Conservation (phyloP, 2,797 vertebrate species). For the Natrix natrix region DNA sequence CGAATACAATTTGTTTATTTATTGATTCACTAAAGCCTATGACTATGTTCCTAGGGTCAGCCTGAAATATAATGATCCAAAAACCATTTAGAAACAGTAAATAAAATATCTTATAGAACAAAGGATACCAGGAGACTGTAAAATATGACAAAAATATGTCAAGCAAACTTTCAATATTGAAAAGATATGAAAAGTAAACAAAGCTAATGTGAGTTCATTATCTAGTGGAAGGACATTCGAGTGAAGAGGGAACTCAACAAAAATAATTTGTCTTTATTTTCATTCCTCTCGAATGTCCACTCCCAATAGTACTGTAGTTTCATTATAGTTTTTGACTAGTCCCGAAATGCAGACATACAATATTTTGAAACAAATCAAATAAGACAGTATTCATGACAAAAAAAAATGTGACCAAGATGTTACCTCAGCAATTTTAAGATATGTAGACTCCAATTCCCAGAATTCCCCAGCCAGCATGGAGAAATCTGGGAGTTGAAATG, state of each 20-base stretch:
- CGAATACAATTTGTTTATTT: neutral
- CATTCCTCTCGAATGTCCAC: neutral
- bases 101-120: neutral
- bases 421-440: neutral
- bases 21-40: neutral
- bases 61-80: neutral
- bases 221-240: neutral
- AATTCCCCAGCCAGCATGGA: neutral
- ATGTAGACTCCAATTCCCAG: neutral
- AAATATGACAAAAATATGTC: neutral
- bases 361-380: neutral
- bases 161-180: neutral
- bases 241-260: neutral
- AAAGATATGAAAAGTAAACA: neutral
- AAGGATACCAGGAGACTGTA: neutral
- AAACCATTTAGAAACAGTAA: neutral
- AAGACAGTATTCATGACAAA: neutral
- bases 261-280: neutral
- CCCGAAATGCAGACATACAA: neutral
- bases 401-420: neutral
- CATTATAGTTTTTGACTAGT: neutral
- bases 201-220: neutral
- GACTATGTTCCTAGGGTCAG: neutral
- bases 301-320: neutral
- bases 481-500: neutral